Conservation (phyloP, 2,888 invertebrate species). For the Sclerodermus sp. region DNA sequence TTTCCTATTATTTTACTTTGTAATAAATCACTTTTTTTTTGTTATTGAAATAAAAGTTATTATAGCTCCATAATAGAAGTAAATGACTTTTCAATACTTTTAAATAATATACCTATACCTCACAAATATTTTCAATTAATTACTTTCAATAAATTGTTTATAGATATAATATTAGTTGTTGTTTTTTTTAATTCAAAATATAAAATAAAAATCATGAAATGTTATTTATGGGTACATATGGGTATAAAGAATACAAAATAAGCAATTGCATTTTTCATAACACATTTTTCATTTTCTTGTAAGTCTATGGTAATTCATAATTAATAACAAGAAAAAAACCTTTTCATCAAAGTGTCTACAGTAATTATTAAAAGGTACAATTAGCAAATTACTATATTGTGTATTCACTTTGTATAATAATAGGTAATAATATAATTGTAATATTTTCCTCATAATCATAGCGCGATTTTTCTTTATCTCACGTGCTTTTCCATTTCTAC, state of each 20-base stretch:
- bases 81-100: no score
- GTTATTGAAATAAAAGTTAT: no score
- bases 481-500: conserved; percentile 53
- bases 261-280: conserved; percentile 50
- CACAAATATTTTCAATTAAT: no score
- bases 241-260: conserved; percentile 37
- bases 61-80: no score
- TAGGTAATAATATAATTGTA: conserved; percentile 54
- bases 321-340: conserved; percentile 56
- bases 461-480: conserved; percentile 49
- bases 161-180: no score
- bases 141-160: no score
- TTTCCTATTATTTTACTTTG: no score
- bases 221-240: conserved; percentile 5
- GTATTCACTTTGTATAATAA: conserved; percentile 57
- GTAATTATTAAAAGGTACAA: conserved; percentile 58
- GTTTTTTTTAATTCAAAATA: no score
- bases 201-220: no score
- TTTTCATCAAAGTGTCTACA: conserved; percentile 55
- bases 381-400: conserved; percentile 57
- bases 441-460: conserved; percentile 52
- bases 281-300: conserved; percentile 56
- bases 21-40: no score
- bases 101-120: no score
- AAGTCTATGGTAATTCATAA: conserved; percentile 55